These are phyloP conservation scores for Lycopodina hypogea DNA, from an alignment of 37 sponge, comb jelly and placozoan genomes.

Conservation along the genomic window DNA sequence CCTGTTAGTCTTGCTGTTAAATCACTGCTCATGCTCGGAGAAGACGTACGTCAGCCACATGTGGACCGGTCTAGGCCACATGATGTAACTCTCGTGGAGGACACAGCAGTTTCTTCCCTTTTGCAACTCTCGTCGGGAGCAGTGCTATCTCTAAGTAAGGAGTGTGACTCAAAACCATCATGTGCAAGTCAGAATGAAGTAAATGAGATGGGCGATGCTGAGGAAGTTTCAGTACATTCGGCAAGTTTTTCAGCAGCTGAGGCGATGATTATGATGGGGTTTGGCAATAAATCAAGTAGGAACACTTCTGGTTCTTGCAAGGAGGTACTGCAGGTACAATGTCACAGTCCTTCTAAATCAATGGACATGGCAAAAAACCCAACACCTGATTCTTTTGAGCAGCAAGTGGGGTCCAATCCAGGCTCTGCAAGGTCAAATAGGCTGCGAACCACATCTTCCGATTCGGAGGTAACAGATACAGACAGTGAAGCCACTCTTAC, in stretches of 20 bases:
- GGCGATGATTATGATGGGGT: slow-evolving; percentile 55
- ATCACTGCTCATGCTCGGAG: slow-evolving; percentile 30
- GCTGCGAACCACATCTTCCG: background rate
- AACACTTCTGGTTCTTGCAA: too few species aligned
- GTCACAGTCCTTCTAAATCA: background rate
- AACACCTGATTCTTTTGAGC: too few species aligned
- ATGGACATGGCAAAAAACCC: background rate
- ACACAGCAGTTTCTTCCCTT: slow-evolving; percentile 11
- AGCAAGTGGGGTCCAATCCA: background rate
- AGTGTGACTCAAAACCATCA: background rate
- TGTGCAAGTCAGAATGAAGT: background rate
- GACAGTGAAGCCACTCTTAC: slow-evolving; percentile 56
- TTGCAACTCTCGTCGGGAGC: slow-evolving; percentile 33
- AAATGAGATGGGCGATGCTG: background rate
- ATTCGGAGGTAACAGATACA: slow-evolving; percentile 29
- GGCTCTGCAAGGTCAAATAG: background rate
- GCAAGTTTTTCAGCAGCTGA: slow-evolving; percentile 61
- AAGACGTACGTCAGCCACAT: background rate
- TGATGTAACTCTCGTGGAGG: background rate
- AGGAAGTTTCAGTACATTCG: slow-evolving; percentile 9
- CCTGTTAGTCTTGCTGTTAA: slow-evolving; percentile 39
- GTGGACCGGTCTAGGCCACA: background rate
- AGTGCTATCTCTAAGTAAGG: background rate
- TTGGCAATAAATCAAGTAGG: background rate
- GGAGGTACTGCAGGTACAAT: background rate